Evolutionary conservation across 2,888 invertebrate genomes (phyloP).

Genomic region (Sepiola atlantica): DNA sequence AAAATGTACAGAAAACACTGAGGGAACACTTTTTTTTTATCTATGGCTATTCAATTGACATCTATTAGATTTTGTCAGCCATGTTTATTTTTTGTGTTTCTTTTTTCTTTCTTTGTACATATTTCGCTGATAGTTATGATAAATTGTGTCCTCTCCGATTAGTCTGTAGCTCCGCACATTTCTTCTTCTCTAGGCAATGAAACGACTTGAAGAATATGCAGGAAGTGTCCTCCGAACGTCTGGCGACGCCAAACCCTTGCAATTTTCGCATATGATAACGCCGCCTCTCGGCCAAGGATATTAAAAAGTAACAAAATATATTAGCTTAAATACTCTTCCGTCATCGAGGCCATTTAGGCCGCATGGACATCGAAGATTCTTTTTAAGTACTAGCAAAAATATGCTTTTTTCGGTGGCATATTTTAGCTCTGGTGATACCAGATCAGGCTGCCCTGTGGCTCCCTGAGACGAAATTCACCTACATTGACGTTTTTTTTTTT

Average conservation of each 20-base stretch:
- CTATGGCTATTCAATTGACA: not conserved
- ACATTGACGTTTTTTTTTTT: too few relatives aligned
- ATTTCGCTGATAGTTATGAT: not conserved
- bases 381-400: too few relatives aligned
- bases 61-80: constrained; percentile 10
- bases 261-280: not conserved
- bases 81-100: not conserved
- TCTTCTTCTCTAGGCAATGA: constrained; percentile 8
- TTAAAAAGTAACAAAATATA: not conserved
- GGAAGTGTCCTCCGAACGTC: not conserved
- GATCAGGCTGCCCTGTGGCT: too few relatives aligned
- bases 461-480: too few relatives aligned
- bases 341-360: not conserved
- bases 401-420: too few relatives aligned
- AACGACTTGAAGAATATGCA: not conserved
- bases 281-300: not conserved
- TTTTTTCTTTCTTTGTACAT: constrained; percentile 32
- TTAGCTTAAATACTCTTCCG: not conserved
- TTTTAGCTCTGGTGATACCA: too few relatives aligned
- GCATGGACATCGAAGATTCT: not conserved
- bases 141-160: not conserved
- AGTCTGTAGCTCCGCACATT: not conserved
- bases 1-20: too few relatives aligned
- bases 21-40: not conserved
- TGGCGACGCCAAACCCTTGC: not conserved